Evolutionary conservation across 1,140 invertebrate species (phyloP).

Genomic region (Zaprionus capensis): DNA sequence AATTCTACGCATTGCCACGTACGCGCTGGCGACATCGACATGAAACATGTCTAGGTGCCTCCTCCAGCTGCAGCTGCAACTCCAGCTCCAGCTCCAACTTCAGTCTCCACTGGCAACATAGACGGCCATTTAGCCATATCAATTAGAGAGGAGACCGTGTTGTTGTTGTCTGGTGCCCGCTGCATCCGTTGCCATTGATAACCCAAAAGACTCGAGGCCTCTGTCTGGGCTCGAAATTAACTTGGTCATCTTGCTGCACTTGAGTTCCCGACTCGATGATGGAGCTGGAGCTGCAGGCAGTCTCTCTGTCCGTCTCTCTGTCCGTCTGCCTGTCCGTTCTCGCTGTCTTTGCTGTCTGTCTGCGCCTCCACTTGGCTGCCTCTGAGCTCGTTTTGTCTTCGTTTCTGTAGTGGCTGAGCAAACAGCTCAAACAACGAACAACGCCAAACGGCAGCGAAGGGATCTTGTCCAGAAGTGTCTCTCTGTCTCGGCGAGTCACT

Average conservation of each 20-base stretch:
- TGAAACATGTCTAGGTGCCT: constrained; percentile 75
- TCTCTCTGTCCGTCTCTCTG: neutral
- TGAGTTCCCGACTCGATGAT: constrained; percentile 40
- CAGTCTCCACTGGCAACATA: constrained; percentile 57
- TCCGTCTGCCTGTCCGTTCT: neutral
- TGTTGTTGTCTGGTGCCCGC: constrained; percentile 16
- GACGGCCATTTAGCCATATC: constrained; percentile 80
- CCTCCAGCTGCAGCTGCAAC: constrained; percentile 21
- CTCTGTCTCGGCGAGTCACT: constrained; percentile 66
- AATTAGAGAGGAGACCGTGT: constrained; percentile 59
- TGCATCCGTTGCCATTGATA: constrained; percentile 63
- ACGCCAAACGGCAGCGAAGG: constrained; percentile 28
- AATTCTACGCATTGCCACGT: constrained; percentile 84
- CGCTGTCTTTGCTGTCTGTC: neutral
- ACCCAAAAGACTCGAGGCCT: constrained; percentile 39
- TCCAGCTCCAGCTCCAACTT: neutral
- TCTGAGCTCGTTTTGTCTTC: constrained; percentile 57
- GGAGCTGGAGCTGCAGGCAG: constrained; percentile 26
- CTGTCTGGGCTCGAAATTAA: constrained; percentile 66
- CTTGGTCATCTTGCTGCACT: constrained; percentile 80
- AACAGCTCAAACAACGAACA: constrained; percentile 67
- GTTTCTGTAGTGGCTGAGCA: constrained; percentile 75
- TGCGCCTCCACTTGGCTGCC: constrained; percentile 13
- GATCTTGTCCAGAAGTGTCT: constrained; percentile 66
- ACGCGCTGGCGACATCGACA: constrained; percentile 83